Percentiles rank a stretch among this genome's conserved stretches.
Conservation (phyloP, 2,888 invertebrate genomes). For the Trisateles emortualis region DNA sequence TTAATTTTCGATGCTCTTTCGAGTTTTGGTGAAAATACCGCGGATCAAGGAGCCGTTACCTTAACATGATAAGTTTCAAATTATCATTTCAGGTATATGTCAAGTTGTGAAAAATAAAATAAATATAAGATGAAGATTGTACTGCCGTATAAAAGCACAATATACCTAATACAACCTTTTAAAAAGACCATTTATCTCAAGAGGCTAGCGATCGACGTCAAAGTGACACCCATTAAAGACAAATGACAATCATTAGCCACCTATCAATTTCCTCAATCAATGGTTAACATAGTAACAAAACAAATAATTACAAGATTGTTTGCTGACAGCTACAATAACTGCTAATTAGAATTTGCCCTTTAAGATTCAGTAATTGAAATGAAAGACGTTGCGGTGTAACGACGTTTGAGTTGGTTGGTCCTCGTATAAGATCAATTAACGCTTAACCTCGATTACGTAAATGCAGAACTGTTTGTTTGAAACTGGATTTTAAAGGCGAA, state of each 20-base stretch:
- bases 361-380: conserved; percentile 14
- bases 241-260: neutral
- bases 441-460: neutral
- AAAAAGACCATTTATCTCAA: neutral
- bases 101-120: no score
- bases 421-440: neutral
- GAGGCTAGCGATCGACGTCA: neutral
- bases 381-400: neutral
- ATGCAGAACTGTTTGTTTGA: neutral
- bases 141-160: no score
- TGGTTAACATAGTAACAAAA: conserved; percentile 9
- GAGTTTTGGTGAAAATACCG: no score
- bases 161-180: neutral
- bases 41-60: no score
- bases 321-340: neutral
- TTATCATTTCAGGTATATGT: no score
- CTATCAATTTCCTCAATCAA: neutral
- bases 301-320: conserved; percentile 14
- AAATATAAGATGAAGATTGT: no score
- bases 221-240: neutral
- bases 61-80: no score
- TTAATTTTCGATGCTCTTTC: no score
- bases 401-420: neutral
- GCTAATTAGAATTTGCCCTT: conserved; percentile 8
- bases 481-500: no score